phyloP scores from a whole-genome alignment of 2,113 vertebrate species.

The Chelonoidis abingdonii region DNA sequence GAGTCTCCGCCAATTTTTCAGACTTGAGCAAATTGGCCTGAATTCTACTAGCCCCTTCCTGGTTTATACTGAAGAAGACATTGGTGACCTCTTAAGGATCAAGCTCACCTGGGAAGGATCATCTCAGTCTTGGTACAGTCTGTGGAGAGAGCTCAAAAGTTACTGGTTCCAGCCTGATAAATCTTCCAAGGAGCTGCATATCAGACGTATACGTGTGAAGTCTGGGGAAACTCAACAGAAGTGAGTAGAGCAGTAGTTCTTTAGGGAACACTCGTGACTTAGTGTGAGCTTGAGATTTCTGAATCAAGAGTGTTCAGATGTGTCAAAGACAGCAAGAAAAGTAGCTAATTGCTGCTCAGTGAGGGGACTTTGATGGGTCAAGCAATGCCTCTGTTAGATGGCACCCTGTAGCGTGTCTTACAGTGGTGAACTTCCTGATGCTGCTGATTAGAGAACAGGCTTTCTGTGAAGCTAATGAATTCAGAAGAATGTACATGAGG shows the following conservation, averaged over 20 bases:
- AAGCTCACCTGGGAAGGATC: conserved; percentile 89
- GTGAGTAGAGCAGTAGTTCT: conserved; percentile 74
- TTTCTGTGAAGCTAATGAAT: neutral
- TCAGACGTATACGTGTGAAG: conserved; percentile 92
- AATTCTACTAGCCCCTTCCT: conserved; percentile 95
- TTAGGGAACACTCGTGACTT: fast-evolving
- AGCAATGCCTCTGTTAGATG: neutral
- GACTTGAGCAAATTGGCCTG: conserved; percentile 81
- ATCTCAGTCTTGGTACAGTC: conserved; percentile 79
- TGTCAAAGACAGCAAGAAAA: neutral
- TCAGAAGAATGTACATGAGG: neutral
- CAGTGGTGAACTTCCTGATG: neutral
- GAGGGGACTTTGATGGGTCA: neutral
- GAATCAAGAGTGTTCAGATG: neutral
- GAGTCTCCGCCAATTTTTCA: conserved; percentile 34
- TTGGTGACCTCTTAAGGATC: conserved; percentile 93
- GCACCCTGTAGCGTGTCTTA: fast-evolving
- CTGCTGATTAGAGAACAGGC: fast-evolving
- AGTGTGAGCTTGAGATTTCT: fast-evolving
- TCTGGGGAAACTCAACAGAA: conserved; percentile 93
- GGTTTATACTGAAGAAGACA: conserved; percentile 93
- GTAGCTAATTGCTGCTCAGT: neutral
- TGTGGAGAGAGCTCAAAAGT: conserved; percentile 84
- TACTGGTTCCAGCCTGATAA: conserved; percentile 66
- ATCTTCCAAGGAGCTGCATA: conserved; percentile 77